Evolutionary conservation across 2,797 vertebrate species (phyloP), one percentile per base, ranked within the genome.

Genomic region (Scleropages formosus): DNA sequence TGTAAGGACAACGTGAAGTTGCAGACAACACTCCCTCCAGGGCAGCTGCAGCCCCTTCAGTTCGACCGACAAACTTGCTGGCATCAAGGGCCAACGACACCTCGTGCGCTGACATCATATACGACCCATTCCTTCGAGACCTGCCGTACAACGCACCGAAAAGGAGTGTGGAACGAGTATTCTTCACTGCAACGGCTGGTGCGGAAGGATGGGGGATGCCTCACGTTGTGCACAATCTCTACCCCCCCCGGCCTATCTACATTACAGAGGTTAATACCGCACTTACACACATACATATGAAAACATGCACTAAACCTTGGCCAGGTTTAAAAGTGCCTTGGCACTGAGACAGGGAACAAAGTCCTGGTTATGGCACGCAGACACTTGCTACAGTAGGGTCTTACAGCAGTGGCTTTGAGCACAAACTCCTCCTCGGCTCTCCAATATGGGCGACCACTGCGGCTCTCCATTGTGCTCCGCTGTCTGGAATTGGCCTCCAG

Each of bases 1-100:
- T 71, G 3, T 12, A 12, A 56, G 53, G 8, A 4, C n/a, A 59
- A 15, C 20, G 59, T 18, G 20, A 4, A 18, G 20, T 61, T 16
- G 61, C 8, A 20, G 47, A 47, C 65, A 67, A n/a, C 46, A 46
- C n/a, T 20, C 22, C 18, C 65, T 67, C 65, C 65, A 44, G 46
- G 64, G 27, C 64, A 66, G 66, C 64, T 66, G n/a, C n/a, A 66
- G 46, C 39, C 44, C 39, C 47, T 67, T 47, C 71, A 49, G 27
- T 53, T 24, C 47, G 68, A 71, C 47, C 22, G 31, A 39, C 56
- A 49, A 8, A 24, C 56, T 20, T 58, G 22, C 47, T 11, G 56
- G 31, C 27, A 24, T 71, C 68, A 71, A 24, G 53, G 49, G 24
- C 27, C 31, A 31, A 27, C 20, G 22, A 26, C 22, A 44, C 27